Conservation (phyloP, 2,797 vertebrate genomes). For the Amblyopsis hoosieri region DNA sequence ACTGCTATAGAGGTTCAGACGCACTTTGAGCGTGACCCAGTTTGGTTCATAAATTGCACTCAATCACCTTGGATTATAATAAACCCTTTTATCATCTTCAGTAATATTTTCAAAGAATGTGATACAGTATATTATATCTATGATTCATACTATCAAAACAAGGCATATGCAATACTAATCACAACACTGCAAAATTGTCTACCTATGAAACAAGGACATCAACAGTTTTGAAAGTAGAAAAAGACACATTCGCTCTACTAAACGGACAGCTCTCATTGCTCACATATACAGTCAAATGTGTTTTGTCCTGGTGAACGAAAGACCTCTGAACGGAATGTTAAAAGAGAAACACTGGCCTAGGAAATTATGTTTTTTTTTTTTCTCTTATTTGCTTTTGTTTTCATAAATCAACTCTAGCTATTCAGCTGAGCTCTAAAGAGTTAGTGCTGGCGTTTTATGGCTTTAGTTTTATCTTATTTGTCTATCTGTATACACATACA, state of each 20-base stretch:
- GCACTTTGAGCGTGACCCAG: slow-evolving; percentile 52
- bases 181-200: slow-evolving; percentile 68
- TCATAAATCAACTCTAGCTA: slow-evolving; percentile 74
- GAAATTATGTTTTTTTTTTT: slow-evolving; percentile 64
- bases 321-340: slow-evolving; percentile 67
- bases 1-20: slow-evolving; percentile 45
- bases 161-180: slow-evolving; percentile 68
- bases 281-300: slow-evolving; percentile 63
- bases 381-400: slow-evolving; percentile 1
- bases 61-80: slow-evolving; percentile 60
- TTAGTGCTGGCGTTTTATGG: slow-evolving; percentile 85
- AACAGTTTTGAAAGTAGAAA: slow-evolving; percentile 66
- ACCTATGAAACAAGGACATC: slow-evolving; percentile 67
- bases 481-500: slow-evolving; percentile 73
- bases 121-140: slow-evolving; percentile 49
- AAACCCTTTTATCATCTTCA: slow-evolving; percentile 36
- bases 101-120: slow-evolving; percentile 56
- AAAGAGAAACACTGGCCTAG: slow-evolving; percentile 65
- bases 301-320: slow-evolving; percentile 66
- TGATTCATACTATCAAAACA: slow-evolving; percentile 71
- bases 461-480: slow-evolving; percentile 81
- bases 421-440: slow-evolving; percentile 80
- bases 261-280: slow-evolving; percentile 65
- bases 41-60: slow-evolving; percentile 71
- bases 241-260: slow-evolving; percentile 67